These are phyloP conservation scores for Harmothoe impar DNA, from an alignment of 2,888 invertebrate genomes.

Conservation along the genomic window DNA sequence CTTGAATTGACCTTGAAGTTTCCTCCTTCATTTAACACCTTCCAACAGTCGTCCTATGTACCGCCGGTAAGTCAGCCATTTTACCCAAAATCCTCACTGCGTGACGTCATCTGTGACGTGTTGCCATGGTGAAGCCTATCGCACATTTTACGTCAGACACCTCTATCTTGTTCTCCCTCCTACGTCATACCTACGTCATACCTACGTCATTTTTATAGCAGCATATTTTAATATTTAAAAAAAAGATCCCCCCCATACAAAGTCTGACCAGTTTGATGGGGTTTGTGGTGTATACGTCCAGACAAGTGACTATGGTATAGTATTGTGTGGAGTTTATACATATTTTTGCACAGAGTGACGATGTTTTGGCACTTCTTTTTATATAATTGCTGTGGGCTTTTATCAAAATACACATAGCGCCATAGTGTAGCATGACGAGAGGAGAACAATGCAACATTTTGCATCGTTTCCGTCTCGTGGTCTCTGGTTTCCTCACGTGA, in stretches of 20 bases:
- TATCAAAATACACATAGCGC: not conserved
- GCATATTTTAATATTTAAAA: not conserved
- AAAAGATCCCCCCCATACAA: too few species aligned
- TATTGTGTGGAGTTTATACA: too few species aligned
- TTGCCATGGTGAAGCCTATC: not conserved
- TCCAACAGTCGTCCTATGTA: constrained; percentile 50
- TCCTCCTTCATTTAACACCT: constrained; percentile 39
- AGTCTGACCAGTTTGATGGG: not conserved
- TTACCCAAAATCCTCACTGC: constrained; percentile 31
- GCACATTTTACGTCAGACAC: not conserved
- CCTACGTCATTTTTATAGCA: not conserved
- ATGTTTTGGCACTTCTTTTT: not conserved
- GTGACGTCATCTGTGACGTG: constrained; percentile 18
- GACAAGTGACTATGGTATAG: too few species aligned
- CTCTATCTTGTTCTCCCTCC: not conserved
- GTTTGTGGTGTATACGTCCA: not conserved
- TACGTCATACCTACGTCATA: not conserved
- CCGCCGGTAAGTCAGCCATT: constrained; percentile 47
- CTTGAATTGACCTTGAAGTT: constrained; percentile 21
- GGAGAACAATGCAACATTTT: too few species aligned
- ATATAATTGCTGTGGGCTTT: not conserved
- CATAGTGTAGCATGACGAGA: too few species aligned
- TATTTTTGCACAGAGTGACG: constrained; percentile 10
- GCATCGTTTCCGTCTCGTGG: not conserved
- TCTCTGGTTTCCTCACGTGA: constrained; percentile 11